A percentile compares a stretch with the other conserved stretches of the same genome.
Evolutionary conservation across 1,140 invertebrate genomes (phyloP).

Genomic region (silkworm (Bombyx mori)): DNA sequence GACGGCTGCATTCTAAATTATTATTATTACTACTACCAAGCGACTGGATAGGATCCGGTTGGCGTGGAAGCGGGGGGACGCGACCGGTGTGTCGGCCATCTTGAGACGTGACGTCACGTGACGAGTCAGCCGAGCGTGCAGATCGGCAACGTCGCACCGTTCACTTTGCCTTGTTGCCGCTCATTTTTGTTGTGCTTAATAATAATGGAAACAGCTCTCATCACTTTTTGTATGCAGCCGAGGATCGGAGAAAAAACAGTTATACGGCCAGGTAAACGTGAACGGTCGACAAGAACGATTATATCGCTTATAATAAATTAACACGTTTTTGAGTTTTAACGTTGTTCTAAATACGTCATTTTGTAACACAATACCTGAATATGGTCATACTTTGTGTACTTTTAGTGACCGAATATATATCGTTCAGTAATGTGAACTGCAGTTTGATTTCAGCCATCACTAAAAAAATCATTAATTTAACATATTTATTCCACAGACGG

Average conservation of each 20-base stretch:
- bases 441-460: too few relatives aligned
- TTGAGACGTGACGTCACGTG: constrained; percentile 71
- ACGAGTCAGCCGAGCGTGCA: constrained; percentile 63
- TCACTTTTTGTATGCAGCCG: constrained; percentile 57
- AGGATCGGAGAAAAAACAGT: constrained; percentile 62
- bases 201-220: constrained; percentile 45
- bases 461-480: too few relatives aligned
- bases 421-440: too few relatives aligned
- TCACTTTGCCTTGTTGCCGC: constrained; percentile 39
- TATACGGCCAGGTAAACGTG: constrained; percentile 58
- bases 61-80: constrained; percentile 37
- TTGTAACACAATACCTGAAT: too few relatives aligned
- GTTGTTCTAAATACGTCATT: too few relatives aligned
- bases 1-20: constrained; percentile 62
- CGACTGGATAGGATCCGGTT: constrained; percentile 58
- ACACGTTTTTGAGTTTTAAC: too few relatives aligned
- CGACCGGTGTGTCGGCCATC: constrained; percentile 64
- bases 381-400: too few relatives aligned
- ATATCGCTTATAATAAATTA: too few relatives aligned
- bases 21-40: constrained; percentile 58
- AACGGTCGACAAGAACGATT: constrained; percentile 21
- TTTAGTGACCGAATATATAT: too few relatives aligned
- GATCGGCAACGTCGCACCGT: constrained; percentile 53
- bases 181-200: constrained; percentile 61
- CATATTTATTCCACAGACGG: too few relatives aligned